These are phyloP conservation scores for Drosophila demipolita DNA, from an alignment of 2,888 invertebrate species.

Conservation along the genomic window DNA sequence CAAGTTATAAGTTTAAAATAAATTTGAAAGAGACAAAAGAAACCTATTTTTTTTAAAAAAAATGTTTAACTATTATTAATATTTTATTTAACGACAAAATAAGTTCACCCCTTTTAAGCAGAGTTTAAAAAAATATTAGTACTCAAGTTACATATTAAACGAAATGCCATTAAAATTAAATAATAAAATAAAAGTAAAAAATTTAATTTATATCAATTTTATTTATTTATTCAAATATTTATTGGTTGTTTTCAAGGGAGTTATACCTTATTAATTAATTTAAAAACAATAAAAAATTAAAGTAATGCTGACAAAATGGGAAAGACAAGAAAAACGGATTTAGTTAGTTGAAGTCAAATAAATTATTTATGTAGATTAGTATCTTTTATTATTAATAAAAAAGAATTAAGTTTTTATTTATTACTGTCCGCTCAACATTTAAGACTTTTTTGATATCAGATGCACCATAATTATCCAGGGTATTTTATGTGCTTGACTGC, in stretches of 20 bases:
- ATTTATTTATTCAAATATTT: neutral
- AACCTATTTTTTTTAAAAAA: neutral
- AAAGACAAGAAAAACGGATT: neutral
- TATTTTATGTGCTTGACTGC: neutral
- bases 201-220: neutral
- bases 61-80: neutral
- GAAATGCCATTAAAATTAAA: neutral
- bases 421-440: neutral
- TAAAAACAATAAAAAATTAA: neutral
- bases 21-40: fast-evolving
- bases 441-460: neutral
- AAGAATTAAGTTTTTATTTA: too few species aligned
- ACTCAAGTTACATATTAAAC: neutral
- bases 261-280: neutral
- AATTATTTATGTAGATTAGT: neutral
- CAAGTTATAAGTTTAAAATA: neutral
- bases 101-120: neutral
- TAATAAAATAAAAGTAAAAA: neutral
- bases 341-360: neutral
- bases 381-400: neutral
- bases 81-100: neutral
- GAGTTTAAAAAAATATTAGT: neutral
- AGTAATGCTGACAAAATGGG: neutral
- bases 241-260: neutral
- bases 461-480: neutral